phyloP scores from a whole-genome alignment of 1,140 invertebrate genomes.

The Hyphantria cunea region DNA sequence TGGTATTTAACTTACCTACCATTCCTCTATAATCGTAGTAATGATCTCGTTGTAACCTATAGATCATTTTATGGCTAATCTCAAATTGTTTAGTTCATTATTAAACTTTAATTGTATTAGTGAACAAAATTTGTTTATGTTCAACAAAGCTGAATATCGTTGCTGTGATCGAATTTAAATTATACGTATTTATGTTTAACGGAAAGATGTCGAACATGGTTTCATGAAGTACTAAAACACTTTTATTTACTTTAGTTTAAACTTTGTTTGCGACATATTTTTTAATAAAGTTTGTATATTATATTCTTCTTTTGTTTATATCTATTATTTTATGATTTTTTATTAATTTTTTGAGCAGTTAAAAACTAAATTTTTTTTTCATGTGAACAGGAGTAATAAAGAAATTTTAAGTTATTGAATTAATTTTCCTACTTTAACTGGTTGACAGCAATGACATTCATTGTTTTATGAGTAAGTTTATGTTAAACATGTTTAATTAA shows the following conservation, averaged over 20 bases:
- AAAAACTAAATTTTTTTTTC: too few relatives aligned
- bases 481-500: background rate
- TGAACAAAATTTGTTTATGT: constrained; percentile 19
- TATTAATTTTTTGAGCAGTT: too few relatives aligned
- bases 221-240: constrained; percentile 3
- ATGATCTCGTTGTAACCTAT: constrained; percentile 24
- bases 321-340: too few relatives aligned
- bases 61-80: constrained; percentile 22
- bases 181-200: constrained; percentile 8
- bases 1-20: constrained; percentile 8
- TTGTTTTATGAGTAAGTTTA: too few relatives aligned
- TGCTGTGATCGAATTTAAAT: constrained; percentile 24
- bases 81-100: background rate
- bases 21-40: constrained; percentile 8
- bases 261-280: constrained; percentile 9
- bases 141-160: constrained; percentile 22
- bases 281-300: background rate
- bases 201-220: background rate
- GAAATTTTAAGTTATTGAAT: too few relatives aligned
- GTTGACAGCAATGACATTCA: too few relatives aligned
- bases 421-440: too few relatives aligned
- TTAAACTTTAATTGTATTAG: constrained; percentile 7
- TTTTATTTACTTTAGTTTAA: constrained; percentile 1
- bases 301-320: too few relatives aligned
- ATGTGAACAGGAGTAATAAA: too few relatives aligned